phyloP scores from a whole-genome alignment of 2,113 vertebrate genomes.

The Dissostichus mawsoni region DNA sequence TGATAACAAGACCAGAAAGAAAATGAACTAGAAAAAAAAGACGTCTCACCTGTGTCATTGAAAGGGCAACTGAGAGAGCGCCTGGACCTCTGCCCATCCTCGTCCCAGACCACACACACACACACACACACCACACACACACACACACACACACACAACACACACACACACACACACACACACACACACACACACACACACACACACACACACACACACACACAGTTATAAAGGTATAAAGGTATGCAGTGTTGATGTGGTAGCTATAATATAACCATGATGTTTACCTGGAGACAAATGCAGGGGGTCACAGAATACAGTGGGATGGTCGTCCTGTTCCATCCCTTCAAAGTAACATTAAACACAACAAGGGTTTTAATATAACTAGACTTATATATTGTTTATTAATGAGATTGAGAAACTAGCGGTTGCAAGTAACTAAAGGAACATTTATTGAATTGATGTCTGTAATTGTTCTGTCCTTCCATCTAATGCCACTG shows the following conservation, averaged over 20 bases:
- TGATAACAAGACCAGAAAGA: background rate
- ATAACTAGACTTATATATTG: too few relatives aligned
- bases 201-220: constrained; percentile 10
- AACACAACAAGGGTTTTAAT: background rate
- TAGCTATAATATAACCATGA: background rate
- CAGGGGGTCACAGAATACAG: constrained; percentile 75
- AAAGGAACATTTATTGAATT: background rate
- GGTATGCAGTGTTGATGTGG: background rate
- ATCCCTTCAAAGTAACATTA: constrained; percentile 37
- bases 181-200: constrained; percentile 17
- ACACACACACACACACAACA: constrained; percentile 11
- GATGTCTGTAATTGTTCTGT: background rate
- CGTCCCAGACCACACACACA: constrained; percentile 35
- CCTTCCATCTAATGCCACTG: background rate
- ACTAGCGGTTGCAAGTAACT: background rate
- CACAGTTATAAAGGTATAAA: background rate
- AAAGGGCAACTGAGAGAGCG: constrained; percentile 76
- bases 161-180: constrained; percentile 22
- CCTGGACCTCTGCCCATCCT: background rate
- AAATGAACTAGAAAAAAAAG: background rate
- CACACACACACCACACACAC: constrained; percentile 15
- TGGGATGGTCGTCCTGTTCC: constrained; percentile 60
- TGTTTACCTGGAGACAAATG: constrained; percentile 81
- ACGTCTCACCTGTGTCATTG: constrained; percentile 34
- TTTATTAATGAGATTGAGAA: background rate